Evolutionary conservation across 2,113 vertebrate species (phyloP).

Genomic region (Cryptomyrus ogoouensis): DNA sequence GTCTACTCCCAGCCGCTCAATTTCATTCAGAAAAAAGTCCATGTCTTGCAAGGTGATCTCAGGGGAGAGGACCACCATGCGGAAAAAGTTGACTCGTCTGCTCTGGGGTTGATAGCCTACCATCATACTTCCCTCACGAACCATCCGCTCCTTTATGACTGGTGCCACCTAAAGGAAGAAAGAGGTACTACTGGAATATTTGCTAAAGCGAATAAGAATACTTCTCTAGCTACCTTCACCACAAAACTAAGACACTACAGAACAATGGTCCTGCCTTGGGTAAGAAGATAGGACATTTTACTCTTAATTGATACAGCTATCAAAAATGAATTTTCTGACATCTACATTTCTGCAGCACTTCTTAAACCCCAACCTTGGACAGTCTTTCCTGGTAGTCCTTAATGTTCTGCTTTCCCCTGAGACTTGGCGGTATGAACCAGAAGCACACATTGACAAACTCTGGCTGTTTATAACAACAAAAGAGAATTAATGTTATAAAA

Average conservation of each 20-base stretch:
- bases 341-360: not conserved
- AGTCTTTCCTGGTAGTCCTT: conserved; percentile 59
- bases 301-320: not conserved
- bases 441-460: conserved; percentile 81
- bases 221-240: not conserved
- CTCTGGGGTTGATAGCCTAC: conserved; percentile 69
- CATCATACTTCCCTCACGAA: conserved; percentile 71
- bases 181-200: not conserved
- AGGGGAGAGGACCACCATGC: conserved; percentile 63
- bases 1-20: conserved; percentile 67
- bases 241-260: not conserved
- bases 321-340: not conserved
- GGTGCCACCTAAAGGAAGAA: conserved; percentile 63
- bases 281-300: not conserved
- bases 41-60: conserved; percentile 50
- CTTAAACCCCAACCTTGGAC: conserved; percentile 60
- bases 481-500: not conserved
- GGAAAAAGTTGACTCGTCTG: conserved; percentile 64
- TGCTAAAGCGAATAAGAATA: not conserved
- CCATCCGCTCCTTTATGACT: conserved; percentile 67
- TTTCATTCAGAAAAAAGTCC: conserved; percentile 69
- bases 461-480: conserved; percentile 50
- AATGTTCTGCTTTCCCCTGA: conserved; percentile 54
- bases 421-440: conserved; percentile 77
- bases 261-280: not conserved